Evolutionary conservation across 2,113 vertebrate species (phyloP).

Genomic region (Malurus elegans): DNA sequence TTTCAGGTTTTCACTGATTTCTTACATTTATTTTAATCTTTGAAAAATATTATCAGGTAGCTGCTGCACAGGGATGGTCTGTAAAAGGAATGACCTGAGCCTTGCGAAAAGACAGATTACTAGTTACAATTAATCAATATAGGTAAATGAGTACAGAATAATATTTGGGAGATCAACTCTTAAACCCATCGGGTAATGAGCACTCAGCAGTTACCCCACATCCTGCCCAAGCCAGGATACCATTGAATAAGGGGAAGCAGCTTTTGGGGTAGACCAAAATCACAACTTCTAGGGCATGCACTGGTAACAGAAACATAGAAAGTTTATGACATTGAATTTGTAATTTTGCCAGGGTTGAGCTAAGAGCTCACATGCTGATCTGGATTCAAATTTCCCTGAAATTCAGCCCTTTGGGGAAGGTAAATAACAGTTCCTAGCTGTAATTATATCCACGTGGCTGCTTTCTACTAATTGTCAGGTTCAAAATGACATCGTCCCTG

Average conservation of each 20-base stretch:
- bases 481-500: neutral
- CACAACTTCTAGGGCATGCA: neutral
- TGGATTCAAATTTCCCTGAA: neutral
- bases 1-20: neutral
- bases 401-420: conserved; percentile 4
- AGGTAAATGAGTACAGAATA: neutral
- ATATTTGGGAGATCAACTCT: neutral
- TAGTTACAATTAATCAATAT: neutral
- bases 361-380: neutral
- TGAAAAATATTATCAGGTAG: neutral
- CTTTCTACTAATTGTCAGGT: conserved; percentile 30
- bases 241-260: neutral
- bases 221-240: neutral
- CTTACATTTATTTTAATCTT: neutral
- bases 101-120: neutral
- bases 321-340: neutral
- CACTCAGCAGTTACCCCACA: neutral
- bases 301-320: neutral
- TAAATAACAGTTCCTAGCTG: conserved; percentile 10
- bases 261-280: neutral
- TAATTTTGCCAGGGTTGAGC: neutral
- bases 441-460: conserved; percentile 47
- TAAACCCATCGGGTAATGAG: neutral
- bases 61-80: neutral
- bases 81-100: neutral